Percentiles rank a stretch among this genome's conserved stretches.
These are phyloP conservation scores for Protophormia terraenovae DNA, from an alignment of 2,888 invertebrate species.

Conservation along the genomic window DNA sequence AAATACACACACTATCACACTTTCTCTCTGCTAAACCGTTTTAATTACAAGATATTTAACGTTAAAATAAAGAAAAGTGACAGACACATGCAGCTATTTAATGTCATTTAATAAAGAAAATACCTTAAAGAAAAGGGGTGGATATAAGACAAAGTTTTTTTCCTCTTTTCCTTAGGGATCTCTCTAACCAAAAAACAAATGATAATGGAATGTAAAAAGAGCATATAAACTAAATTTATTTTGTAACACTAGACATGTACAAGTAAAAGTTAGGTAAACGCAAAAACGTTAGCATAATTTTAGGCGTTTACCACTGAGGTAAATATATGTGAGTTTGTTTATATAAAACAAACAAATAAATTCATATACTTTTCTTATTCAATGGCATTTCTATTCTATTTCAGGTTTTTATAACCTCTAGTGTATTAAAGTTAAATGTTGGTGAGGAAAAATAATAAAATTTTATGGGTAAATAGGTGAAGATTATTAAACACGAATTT, in stretches of 20 bases:
- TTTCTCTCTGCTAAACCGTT: neutral
- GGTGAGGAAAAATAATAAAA: neutral
- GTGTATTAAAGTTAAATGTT: slow-evolving; percentile 1
- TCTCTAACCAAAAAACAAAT: neutral
- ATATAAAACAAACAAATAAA: neutral
- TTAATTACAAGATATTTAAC: slow-evolving; percentile 25
- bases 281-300: slow-evolving; percentile 9
- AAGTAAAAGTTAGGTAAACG: too few species aligned
- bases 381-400: neutral
- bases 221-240: neutral
- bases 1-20: neutral
- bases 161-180: slow-evolving; percentile 8
- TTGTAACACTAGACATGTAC: neutral
- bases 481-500: slow-evolving; percentile 15
- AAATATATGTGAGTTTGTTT: neutral
- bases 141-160: neutral
- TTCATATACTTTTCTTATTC: neutral
- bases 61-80: neutral
- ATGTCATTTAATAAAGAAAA: slow-evolving; percentile 12
- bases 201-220: neutral
- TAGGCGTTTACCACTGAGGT: neutral
- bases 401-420: neutral
- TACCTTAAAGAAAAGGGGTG: neutral
- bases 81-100: neutral
- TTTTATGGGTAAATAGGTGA: neutral